Evolutionary conservation across 2,888 invertebrate species (phyloP), one percentile per base, ranked within the genome.

Genomic region (Apamea monoglypha): DNA sequence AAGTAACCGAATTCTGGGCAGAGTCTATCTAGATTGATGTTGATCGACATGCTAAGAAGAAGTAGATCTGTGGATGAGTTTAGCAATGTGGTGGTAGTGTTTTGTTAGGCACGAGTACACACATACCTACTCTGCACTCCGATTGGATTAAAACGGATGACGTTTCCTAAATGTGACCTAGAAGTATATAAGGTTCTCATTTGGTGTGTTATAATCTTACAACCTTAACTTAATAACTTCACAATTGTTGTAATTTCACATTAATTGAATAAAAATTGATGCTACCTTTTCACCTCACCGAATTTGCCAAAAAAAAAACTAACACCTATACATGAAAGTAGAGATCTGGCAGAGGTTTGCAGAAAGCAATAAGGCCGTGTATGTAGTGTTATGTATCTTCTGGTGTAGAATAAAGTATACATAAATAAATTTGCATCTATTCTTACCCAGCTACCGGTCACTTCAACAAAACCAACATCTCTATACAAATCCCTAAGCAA

Each of bases 401-500:
- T 10, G 40, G 40, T 40, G 40, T 40, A 47, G 12, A 47, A 47
- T 14, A 47, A 47, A 47, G 47, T 47, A 47, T 47, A 14, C 5
- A 50, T 50, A 44, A 44, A 44, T 44, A 44, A 18, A 50, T 47
- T 47, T 44, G 21, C 29, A 47, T 69, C 0, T 21, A 21, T 36
- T 68, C 7, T 32, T 8, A 36, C 0, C 0, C 12, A 70, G 69
- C 84, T 80, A 75, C 82, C 36, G 74, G 70, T 70, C 85, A 53
- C 32, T 71, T 4, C 8, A 50, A 40, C 21, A 29, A 69, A 85
- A 81, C 66, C 81, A 92, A 59, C 95, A 92, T 40, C 96, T 95
- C 95, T 90, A 89, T 84, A 92, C 2, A 88, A 74, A 85, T 95
- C 90, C 91, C 74, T 87, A 93, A 94, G 95, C 96, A 94, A 96